Evolutionary conservation across 1,140 invertebrate species (phyloP), one percentile per base, ranked within the genome.

Genomic region (Aphelinus certus): DNA sequence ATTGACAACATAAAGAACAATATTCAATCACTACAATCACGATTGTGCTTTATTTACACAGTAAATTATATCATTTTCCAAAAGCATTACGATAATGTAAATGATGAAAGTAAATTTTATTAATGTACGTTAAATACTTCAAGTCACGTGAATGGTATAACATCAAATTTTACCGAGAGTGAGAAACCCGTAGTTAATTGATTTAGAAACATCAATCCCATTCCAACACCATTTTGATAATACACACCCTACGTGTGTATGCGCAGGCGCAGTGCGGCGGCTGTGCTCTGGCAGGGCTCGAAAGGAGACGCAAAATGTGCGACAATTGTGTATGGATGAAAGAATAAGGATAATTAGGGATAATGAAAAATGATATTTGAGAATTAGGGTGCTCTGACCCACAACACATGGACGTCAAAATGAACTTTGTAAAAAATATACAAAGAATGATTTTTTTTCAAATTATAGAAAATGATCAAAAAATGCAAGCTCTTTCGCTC

Each of bases 401-500:
- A 88, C 84, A 87, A 88, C 86, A 88, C 86, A 88, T 88, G 86
- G 86, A 88, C 86, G 83, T 86, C 75, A 67, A 79, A 79, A 80
- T 75, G 78, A 79, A 79, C 71, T 80, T 76, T 62, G 55, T 68
- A 62, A 55, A 61, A 62, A 71, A 72, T 57, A 45, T 77, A 79
- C 47, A 65, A 76, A 70, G 81, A 81, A 75, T 71, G 7, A 65
- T 46, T 47, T 73, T 46, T 49, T 48, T 63, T 7, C 51, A 71
- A 71, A 63, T 51, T 49, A 53, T 62, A 78, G 75, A 80, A 79
- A 80, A 79, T 79, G 79, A 73, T 66, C 46, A 73, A 76, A 81
- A 78, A 73, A 71, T 78, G 61, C 73, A 76, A 65, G 71, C 75
- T 55, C 60, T 71, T 70, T 71, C 78, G 73, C 77, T 75, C 78